These are phyloP conservation scores for Telmatochromis sp. DNA, from an alignment of 2,113 vertebrate genomes.

Conservation along the genomic window DNA sequence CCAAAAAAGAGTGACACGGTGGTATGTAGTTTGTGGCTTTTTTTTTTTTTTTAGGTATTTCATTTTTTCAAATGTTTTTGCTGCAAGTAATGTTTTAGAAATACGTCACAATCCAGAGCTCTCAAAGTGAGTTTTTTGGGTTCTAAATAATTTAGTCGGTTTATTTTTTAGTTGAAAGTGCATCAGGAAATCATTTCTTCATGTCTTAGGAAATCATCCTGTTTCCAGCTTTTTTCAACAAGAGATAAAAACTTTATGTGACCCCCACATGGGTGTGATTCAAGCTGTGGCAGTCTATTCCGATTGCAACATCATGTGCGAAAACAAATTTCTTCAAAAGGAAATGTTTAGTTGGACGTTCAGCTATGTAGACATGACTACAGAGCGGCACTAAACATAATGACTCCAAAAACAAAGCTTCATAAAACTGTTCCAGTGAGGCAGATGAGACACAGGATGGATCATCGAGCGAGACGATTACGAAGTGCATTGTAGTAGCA, in stretches of 20 bases:
- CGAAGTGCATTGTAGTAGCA: slow-evolving; percentile 13
- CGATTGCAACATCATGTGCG: background rate
- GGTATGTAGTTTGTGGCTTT: background rate
- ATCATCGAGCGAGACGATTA: background rate
- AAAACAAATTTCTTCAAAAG: background rate
- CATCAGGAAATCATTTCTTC: background rate
- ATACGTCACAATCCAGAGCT: background rate
- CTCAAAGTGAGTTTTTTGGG: background rate
- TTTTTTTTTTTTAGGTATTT: background rate
- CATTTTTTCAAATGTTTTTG: background rate
- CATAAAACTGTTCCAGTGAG: background rate
- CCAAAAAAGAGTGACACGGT: background rate
- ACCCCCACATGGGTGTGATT: background rate
- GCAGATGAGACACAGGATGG: background rate
- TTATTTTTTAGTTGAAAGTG: background rate
- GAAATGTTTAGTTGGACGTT: background rate
- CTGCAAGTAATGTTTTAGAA: background rate
- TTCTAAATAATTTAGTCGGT: background rate
- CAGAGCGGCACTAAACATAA: background rate
- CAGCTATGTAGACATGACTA: background rate
- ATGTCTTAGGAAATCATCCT: background rate
- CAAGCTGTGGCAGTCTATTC: background rate
- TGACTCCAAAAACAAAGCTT: background rate
- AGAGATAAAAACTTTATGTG: slow-evolving; percentile 1
- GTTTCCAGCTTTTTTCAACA: background rate